phyloP scores from a whole-genome alignment of 2,888 invertebrate genomes.

The Bruchidius siliquastri region DNA sequence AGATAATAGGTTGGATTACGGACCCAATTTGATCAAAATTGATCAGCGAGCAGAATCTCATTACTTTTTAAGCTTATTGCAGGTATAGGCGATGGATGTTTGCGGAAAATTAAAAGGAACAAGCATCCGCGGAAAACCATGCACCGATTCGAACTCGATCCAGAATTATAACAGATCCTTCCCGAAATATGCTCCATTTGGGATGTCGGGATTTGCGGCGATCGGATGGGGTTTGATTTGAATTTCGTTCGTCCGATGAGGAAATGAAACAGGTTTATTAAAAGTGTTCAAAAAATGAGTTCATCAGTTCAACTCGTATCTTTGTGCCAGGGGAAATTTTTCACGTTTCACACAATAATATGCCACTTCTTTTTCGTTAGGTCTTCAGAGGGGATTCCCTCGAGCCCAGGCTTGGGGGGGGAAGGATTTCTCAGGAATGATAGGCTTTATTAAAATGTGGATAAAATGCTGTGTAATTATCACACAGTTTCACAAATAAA shows the following conservation, averaged over 20 bases:
- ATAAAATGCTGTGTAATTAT: no score
- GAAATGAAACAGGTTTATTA: neutral
- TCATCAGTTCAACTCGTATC: no score
- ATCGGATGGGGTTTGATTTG: neutral
- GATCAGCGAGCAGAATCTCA: neutral
- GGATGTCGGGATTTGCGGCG: neutral
- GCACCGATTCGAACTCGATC: neutral
- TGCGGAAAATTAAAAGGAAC: neutral
- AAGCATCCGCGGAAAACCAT: neutral
- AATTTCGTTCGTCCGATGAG: neutral
- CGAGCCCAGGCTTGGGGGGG: no score
- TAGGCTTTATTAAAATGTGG: no score
- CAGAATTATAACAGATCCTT: neutral
- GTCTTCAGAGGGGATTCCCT: no score
- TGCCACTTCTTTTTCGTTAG: no score
- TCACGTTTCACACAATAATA: no score
- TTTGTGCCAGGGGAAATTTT: no score
- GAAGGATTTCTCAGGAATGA: no score
- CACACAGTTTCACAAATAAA: no score
- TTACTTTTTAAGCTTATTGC: neutral
- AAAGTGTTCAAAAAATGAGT: no score
- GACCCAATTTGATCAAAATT: neutral
- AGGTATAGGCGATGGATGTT: neutral
- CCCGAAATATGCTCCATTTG: neutral
- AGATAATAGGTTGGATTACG: neutral